A percentile compares a stretch with the other conserved stretches of the same genome.
Evolutionary conservation across 92 coral and sea anemone genomes (phyloP).

Genomic region (Paramuricea clavata): DNA sequence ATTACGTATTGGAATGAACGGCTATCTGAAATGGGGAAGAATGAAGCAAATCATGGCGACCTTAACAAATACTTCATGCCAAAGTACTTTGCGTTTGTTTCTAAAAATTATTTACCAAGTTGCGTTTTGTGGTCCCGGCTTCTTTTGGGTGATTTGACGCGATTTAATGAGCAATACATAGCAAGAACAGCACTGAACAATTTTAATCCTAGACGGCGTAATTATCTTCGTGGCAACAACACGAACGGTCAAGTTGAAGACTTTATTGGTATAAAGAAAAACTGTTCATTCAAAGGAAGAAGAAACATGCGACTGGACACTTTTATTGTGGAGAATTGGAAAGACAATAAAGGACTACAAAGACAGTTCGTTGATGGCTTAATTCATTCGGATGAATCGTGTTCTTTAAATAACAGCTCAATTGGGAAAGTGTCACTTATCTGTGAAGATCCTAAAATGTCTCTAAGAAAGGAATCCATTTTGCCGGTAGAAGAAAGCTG

Average conservation of each 20-base stretch:
- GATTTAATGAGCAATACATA: too few species aligned
- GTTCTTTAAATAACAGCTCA: too few species aligned
- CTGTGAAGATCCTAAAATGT: too few species aligned
- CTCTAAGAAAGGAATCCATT: too few species aligned
- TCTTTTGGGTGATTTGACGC: slow-evolving; percentile 44
- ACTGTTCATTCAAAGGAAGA: slow-evolving; percentile 22
- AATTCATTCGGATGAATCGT: too few species aligned
- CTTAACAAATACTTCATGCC: slow-evolving; percentile 49
- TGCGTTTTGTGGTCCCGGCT: slow-evolving; percentile 42
- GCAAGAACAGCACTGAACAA: too few species aligned
- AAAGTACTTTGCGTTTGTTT: slow-evolving; percentile 27
- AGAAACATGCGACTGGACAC: slow-evolving; percentile 21
- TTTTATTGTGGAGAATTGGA: slow-evolving; percentile 44
- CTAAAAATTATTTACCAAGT: slow-evolving; percentile 14
- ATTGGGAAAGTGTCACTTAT: too few species aligned
- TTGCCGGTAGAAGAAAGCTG: too few species aligned
- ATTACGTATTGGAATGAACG: background rate
- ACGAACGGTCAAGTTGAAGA: slow-evolving; percentile 43
- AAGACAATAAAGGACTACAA: slow-evolving; percentile 22
- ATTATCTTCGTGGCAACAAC: background rate
- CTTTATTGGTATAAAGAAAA: slow-evolving; percentile 25
- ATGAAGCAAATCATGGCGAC: background rate
- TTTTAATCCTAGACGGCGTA: too few species aligned
- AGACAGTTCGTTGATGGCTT: background rate
- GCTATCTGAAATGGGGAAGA: background rate